These are phyloP conservation scores for Sycophaga agraensis DNA, from an alignment of 1,140 invertebrate genomes.

Conservation along the genomic window DNA sequence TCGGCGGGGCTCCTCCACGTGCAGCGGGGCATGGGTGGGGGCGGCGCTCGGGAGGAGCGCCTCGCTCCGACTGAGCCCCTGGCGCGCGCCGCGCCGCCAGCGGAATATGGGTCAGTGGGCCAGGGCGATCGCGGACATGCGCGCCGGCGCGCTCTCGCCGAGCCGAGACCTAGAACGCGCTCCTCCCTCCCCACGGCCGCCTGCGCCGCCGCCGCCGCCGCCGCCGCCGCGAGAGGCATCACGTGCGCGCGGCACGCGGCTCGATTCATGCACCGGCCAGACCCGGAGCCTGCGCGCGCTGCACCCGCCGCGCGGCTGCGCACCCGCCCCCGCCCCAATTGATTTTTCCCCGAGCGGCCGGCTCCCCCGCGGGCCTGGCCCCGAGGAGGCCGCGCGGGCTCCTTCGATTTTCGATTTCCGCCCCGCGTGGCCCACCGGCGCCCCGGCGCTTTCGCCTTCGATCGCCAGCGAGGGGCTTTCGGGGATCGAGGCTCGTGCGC, in stretches of 20 bases:
- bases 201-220: not conserved
- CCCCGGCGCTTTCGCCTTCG: no score
- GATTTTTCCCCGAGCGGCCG: no score
- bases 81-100: not conserved
- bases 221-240: conserved; percentile 14
- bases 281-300: no score
- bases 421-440: no score
- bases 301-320: no score
- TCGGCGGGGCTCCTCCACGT: not conserved
- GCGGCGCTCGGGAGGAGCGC: not conserved
- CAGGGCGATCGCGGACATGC: conserved; percentile 58
- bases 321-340: no score
- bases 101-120: conserved; percentile 58
- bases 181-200: not conserved
- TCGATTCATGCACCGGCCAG: not conserved
- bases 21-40: not conserved
- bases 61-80: not conserved
- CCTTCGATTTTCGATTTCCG: no score
- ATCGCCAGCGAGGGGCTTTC: no score
- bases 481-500: no score
- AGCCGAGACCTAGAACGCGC: not conserved
- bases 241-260: no score
- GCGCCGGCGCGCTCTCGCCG: conserved; percentile 33
- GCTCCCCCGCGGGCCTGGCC: no score
- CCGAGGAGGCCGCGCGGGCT: no score